Evolutionary conservation across 2,113 vertebrate genomes (phyloP), one percentile per base, ranked within the genome.

Genomic region (Uria aalge): DNA sequence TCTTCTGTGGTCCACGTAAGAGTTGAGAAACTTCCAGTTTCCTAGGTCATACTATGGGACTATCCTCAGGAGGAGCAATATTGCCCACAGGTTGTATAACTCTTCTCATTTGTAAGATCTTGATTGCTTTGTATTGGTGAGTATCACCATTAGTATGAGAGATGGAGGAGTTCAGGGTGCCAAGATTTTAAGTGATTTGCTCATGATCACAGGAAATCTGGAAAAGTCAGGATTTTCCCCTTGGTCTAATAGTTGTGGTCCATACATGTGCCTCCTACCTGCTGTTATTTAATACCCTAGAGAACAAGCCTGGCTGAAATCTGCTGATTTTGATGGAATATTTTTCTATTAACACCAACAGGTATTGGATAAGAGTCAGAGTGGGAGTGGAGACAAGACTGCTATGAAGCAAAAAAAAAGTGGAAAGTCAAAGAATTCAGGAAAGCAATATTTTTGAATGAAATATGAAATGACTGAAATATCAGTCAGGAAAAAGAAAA

Each of bases 361-460:
- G 23, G 34, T 67, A 80, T 47, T 94, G 92, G 50, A 88, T 76
- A 81, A 94, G 29, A 32, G 38, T 64, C 74, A 79, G 45, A 81
- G 29, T 50, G 45, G 53, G 19, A 74, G 40, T 81, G 60, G 43
- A 91, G 36, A 63, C 40, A 79, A 45, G 30, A 82, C 36, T 72
- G 73, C 53, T 92, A 57, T n/a, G 59, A 92, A 95, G 53, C 55
- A 90, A 41, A 75, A 94, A 75, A 94, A 91, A 60, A 68, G 36
- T 36, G 91, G 52, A 94, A 85, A 85, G 48, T 60, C 43, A 72
- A 74, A 91, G 45, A 84, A 95, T 80, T 89, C 77, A 40, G 21
- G 40, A 94, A 89, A 87, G 32, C 24, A 48, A 11, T 95, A 59
- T n/a, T 86, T 97, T 78, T 95, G 13, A 94, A 89, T 89, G 19